These are phyloP conservation scores for Homarus americanus DNA, from an alignment of 1,140 invertebrate species.

Conservation along the genomic window DNA sequence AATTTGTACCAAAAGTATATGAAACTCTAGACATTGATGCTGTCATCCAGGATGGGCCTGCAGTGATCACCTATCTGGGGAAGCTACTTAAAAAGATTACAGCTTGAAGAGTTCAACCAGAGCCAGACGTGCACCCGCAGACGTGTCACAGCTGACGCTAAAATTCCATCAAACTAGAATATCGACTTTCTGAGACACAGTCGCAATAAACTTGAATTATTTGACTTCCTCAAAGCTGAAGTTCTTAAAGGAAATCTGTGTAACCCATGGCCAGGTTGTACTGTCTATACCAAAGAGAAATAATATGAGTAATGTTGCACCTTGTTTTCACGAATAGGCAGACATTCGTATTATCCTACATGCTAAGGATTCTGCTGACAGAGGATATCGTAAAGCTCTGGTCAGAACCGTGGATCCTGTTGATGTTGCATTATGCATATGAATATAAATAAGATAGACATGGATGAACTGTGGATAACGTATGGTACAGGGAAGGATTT, in stretches of 20 bases:
- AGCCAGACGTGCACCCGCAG: background rate
- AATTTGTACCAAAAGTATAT: background rate
- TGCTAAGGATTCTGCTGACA: no score
- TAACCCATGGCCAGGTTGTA: background rate
- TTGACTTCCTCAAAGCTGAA: background rate
- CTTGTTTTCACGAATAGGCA: no score
- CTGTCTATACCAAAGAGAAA: background rate
- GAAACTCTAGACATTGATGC: background rate
- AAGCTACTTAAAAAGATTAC: background rate
- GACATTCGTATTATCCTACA: no score
- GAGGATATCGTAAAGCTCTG: background rate
- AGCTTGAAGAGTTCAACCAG: no score
- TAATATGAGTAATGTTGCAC: no score
- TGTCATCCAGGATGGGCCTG: background rate
- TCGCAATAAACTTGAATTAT: background rate
- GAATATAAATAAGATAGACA: background rate
- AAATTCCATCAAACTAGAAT: no score
- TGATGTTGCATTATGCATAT: background rate
- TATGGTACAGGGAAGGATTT: no score
- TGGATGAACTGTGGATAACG: background rate
- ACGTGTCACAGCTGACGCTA: background rate
- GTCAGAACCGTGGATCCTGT: background rate
- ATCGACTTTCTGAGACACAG: no score
- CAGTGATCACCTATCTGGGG: background rate
- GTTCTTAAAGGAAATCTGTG: no score